phyloP scores from a whole-genome alignment of 2,113 vertebrate genomes.

The Drymodes brunneopygia region DNA sequence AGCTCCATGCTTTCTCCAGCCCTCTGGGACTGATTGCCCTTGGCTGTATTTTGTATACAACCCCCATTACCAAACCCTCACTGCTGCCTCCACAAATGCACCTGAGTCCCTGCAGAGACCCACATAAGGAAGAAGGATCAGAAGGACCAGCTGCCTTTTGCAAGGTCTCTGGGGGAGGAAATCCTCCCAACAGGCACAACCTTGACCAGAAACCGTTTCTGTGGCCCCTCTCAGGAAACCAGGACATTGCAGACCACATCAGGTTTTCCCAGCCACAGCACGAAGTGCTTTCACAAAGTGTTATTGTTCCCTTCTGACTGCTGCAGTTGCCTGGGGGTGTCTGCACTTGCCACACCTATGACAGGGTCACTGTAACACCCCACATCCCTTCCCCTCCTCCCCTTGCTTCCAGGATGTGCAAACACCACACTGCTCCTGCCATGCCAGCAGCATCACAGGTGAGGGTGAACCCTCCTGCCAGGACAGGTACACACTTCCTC shows the following conservation, averaged over 20 bases:
- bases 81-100: rapidly evolving
- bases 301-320: rapidly evolving
- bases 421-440: background rate
- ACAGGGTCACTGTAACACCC: background rate
- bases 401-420: rapidly evolving
- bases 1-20: background rate
- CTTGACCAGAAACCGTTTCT: background rate
- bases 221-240: background rate
- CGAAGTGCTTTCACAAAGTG: no score
- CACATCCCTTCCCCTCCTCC: background rate
- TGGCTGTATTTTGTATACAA: rapidly evolving
- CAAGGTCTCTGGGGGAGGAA: background rate
- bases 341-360: rapidly evolving
- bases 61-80: background rate
- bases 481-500: rapidly evolving
- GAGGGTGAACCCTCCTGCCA: background rate
- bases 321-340: rapidly evolving
- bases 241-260: background rate
- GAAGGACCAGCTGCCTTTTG: background rate
- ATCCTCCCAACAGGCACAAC: no score
- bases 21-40: rapidly evolving
- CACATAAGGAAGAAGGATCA: background rate
- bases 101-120: background rate
- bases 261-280: no score
- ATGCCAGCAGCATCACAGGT: rapidly evolving